These are phyloP conservation scores for Butorides virescens DNA, from an alignment of 2,113 vertebrate genomes.

Conservation along the genomic window DNA sequence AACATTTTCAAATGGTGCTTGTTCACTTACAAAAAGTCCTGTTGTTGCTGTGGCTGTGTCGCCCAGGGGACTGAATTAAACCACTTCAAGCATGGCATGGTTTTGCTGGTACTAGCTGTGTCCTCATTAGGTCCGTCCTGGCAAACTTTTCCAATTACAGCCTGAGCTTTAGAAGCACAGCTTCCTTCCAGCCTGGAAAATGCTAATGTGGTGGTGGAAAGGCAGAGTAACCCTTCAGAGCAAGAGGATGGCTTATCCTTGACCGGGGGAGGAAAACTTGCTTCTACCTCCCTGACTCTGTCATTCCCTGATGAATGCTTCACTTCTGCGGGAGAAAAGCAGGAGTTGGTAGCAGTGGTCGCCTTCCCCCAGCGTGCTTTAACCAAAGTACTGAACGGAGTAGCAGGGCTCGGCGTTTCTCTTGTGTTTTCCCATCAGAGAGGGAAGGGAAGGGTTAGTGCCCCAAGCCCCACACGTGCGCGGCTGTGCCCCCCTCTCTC, in stretches of 20 bases:
- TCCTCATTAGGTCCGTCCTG: background rate
- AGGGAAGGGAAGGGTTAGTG: background rate
- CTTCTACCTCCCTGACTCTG: background rate
- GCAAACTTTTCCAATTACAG: background rate
- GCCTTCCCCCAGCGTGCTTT: background rate
- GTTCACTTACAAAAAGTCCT: background rate
- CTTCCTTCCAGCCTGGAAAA: background rate
- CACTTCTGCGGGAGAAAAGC: background rate
- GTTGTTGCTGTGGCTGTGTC: background rate
- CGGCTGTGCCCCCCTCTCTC: background rate
- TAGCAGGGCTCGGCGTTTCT: background rate
- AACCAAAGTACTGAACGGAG: accelerated
- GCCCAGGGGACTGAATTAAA: background rate
- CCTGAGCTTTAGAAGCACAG: background rate
- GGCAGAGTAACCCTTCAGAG: background rate
- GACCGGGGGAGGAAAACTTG: background rate
- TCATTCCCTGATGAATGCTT: background rate
- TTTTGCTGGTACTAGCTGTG: background rate
- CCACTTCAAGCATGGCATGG: background rate
- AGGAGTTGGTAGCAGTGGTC: background rate
- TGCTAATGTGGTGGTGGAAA: background rate
- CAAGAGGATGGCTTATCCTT: background rate
- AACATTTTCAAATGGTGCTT: background rate
- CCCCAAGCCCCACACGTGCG: no score
- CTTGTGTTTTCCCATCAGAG: background rate